Base-by-base conservation (phyloP, 2,888 invertebrate genomes). In the Rosalia funebris region DNA sequence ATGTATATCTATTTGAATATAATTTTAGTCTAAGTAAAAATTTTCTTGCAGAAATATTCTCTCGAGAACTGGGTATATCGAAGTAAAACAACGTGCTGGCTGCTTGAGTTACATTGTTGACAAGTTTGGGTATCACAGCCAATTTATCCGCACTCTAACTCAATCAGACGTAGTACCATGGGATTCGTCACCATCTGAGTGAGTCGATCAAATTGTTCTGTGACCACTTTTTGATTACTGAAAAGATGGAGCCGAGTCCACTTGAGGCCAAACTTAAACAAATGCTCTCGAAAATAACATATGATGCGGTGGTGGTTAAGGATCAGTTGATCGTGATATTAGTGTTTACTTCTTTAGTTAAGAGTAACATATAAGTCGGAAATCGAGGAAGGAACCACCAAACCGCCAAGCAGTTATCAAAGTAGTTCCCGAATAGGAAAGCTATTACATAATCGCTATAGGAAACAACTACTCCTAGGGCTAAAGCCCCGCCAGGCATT, bases 21-120 rank as follows among this genome's bases (percentile, higher is more conserved):
- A n/a, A n/a, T n/a, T n/a, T n/a, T n/a, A n/a, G n/a, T n/a, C n/a
- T n/a, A n/a, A n/a, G n/a, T n/a, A n/a, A n/a, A n/a, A n/a, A n/a
- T 47, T 67, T 81, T 81, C 15, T 79, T n/a, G n/a, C n/a, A 89
- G 89, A 70, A 85, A 85, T 63, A 87, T 91, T 71, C 79, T 93
- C 0, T 83, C 87, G 48, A 86, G 87, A 70, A 88, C 88, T 0
- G 88, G 88, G 71, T 88, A 89, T 39, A 84, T 96, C 34, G 91
- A 91, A 76, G 91, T 96, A 10, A 96, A 96, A 77, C 94, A 95
- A 76, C 87, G 92, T 68, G 94, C 93, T 1, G 96, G 96, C 9
- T 93, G 94, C 74, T 84, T 96, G 4, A 92, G 95, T 0, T 93
- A 96, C 81, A 81, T 88, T 12, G 92, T 92, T 78, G 96, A 96